Percentiles rank a stretch among this genome's conserved stretches.
phyloP scores from a whole-genome alignment of 2,888 invertebrate genomes.

The Chouioia cunea region DNA sequence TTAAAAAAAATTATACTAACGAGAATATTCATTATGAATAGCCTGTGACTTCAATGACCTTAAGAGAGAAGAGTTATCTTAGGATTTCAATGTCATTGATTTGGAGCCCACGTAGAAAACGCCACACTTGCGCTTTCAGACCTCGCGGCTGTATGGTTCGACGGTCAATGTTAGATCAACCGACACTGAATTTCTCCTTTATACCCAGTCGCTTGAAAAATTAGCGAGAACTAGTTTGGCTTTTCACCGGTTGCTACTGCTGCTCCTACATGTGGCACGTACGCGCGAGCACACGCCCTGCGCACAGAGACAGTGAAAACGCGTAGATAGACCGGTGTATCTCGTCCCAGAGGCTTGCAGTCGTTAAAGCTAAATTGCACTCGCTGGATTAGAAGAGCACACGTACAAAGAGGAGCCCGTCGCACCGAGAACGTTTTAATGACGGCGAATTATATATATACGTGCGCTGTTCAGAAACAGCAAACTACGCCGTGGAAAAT shows the following conservation, averaged over 20 bases:
- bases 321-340: constrained; percentile 48
- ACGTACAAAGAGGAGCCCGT: not conserved
- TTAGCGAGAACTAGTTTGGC: constrained; percentile 65
- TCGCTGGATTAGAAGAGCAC: not conserved
- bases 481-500: constrained; percentile 4
- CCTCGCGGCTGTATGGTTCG: constrained; percentile 54
- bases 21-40: constrained; percentile 59
- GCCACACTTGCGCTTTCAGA: constrained; percentile 28
- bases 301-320: constrained; percentile 52
- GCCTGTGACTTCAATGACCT: constrained; percentile 14
- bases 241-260: constrained; percentile 55
- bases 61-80: constrained; percentile 6
- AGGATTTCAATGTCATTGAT: constrained; percentile 28
- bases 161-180: constrained; percentile 61
- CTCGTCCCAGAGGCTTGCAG: constrained; percentile 23
- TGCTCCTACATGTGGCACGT: not conserved
- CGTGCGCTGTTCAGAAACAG: not conserved
- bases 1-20: constrained; percentile 53
- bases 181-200: constrained; percentile 67
- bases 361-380: constrained; percentile 49
- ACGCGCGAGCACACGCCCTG: constrained; percentile 4
- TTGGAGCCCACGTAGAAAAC: not conserved
- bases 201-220: constrained; percentile 63
- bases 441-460: constrained; percentile 17
- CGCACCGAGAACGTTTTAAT: constrained; percentile 24